Evolutionary conservation across 2,797 vertebrate species (phyloP), one percentile per base, ranked within the genome.

Genomic region (Clamator glandarius): DNA sequence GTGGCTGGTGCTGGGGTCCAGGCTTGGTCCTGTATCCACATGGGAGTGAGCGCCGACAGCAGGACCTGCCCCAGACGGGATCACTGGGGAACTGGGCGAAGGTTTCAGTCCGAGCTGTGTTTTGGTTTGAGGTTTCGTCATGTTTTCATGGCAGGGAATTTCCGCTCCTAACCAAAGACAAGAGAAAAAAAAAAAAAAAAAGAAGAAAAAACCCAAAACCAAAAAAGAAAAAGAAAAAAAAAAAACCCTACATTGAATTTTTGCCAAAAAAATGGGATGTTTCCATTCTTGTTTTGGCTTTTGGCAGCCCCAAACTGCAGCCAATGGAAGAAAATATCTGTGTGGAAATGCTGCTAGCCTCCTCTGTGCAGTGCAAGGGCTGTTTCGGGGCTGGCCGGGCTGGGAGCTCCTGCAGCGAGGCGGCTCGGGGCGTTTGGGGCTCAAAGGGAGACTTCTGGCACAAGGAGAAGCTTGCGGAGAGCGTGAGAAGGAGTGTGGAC

Each of bases 211-310:
- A 16, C 41, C 6, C 5, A 55, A 77, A 33, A 4, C 6, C n/a
- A 33, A 73, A 31, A 25, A n/a, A 16, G 16, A 28, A 17, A 25
- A 36, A 7, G 20, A 75, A 21, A 28, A 17, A 25, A 75, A 21
- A 28, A 17, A 25, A 36, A 55, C 70, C 57, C 88, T 81, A 77
- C 5, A 1, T 81, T 96, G 95, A 95, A 31, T 87, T 96, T 90
- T 93, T 84, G 96, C 96, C 95, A 94, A 58, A 73, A 82, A 84
- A 93, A 88, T 82, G 89, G 93, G 95, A 92, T 95, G 93, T 96
- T 96, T 96, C 96, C 96, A 96, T 95, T 95, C 95, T 96, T 93
- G 86, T 92, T 96, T 94, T 89, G 96, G 92, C 90, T 95, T 95
- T 90, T 90, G 92, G 95, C 95, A 94, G 91, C 77, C 90, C 94